These are phyloP conservation scores for Coelopa pilipes DNA, from an alignment of 2,888 invertebrate species.

Conservation along the genomic window DNA sequence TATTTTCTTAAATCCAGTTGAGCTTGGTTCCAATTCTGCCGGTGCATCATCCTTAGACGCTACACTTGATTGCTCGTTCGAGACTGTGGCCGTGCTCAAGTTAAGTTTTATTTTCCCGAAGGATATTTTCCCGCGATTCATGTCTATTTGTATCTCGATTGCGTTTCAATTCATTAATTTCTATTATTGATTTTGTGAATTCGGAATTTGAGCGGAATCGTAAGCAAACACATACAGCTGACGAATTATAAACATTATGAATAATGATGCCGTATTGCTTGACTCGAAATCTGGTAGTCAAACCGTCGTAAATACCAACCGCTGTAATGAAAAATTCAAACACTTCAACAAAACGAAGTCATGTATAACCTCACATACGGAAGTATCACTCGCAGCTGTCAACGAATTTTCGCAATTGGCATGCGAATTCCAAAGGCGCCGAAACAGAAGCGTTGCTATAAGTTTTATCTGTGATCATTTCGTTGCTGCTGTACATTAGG, in stretches of 20 bases:
- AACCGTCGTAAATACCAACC: not conserved
- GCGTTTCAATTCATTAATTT: conserved; percentile 5
- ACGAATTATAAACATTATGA: no score
- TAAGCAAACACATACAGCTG: conserved; percentile 15
- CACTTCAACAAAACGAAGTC: not conserved
- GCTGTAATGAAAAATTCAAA: not conserved
- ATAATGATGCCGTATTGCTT: no score
- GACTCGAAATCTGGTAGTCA: not conserved
- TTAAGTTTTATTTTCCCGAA: conserved; percentile 66
- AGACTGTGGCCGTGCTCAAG: conserved; percentile 54
- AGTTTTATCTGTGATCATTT: no score
- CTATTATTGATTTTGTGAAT: conserved; percentile 9
- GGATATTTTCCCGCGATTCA: conserved; percentile 65
- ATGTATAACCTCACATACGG: not conserved
- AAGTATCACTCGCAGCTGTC: conserved; percentile 6
- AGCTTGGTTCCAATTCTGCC: conserved; percentile 4
- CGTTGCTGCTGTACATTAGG: not conserved
- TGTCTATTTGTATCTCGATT: conserved; percentile 41
- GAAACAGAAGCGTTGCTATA: conserved; percentile 12
- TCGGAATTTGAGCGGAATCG: not conserved
- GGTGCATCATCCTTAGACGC: conserved; percentile 3
- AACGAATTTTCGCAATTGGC: not conserved
- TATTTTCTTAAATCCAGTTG: conserved; percentile 72
- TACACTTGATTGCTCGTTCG: conserved; percentile 42
- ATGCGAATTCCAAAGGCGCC: conserved; percentile 6